Evolutionary conservation across 2,888 invertebrate species (phyloP), one percentile per base, ranked within the genome.

Genomic region (Tetheella fluctuosa): DNA sequence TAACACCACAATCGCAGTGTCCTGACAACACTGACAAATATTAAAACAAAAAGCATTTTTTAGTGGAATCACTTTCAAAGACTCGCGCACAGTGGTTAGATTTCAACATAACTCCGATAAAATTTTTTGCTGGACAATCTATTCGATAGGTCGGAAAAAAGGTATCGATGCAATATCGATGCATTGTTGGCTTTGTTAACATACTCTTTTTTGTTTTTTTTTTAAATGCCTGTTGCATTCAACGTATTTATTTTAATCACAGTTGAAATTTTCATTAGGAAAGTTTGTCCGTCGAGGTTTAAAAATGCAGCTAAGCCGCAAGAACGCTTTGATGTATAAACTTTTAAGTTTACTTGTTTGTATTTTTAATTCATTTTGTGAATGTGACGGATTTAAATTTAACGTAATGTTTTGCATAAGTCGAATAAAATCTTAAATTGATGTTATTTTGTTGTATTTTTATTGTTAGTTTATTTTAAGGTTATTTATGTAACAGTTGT

Each of bases 151-250:
- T 37, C 55, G 37, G 55, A 20, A 34, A 55, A 25, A 55, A 34
- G 55, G 30, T 30, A 54, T 30, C 54, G 10, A 10, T 17, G 54
- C n/a, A 20, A 30, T 23, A 55, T 54, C 17, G 54, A 54, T 55
- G 17, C 23, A 37, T 20, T 34, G 55, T 17, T 55, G 55, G 20
- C 34, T 55, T 55, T 55, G 34, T 55, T 23, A 20, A 55, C 20
- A 15, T 1, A 23, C 17, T 20, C 55, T 6, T 34, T 34, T 34
- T 34, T 30, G 2, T 30, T 25, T 7, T n/a, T 8, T 20, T 17
- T 54, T 28, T 54, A 30, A 54, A 54, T 54, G 17, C 30, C 30
- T 30, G 54, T 54, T n/a, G n/a, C n/a, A n/a, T n/a, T n/a, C n/a
- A n/a, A n/a, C n/a, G n/a, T n/a, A n/a, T n/a, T n/a, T n/a, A n/a